Evolutionary conservation across 2,113 vertebrate genomes (phyloP).

Genomic region (Varanus komodoensis): DNA sequence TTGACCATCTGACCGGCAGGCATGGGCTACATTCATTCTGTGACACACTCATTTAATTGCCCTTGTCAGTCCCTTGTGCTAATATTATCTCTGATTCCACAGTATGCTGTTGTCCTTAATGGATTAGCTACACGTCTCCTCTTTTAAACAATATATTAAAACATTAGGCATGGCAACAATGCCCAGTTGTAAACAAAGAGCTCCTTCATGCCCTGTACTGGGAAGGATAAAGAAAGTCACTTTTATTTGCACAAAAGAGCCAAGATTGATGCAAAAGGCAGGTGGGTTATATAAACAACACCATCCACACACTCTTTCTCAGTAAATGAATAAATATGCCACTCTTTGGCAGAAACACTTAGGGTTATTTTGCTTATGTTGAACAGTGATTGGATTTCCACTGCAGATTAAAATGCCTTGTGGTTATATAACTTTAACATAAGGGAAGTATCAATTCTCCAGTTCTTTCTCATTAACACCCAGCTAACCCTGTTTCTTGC

Average conservation of each 20-base stretch:
- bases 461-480: too few relatives aligned
- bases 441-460: too few relatives aligned
- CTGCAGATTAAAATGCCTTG: background rate
- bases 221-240: constrained; percentile 15
- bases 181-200: background rate
- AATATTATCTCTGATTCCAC: constrained; percentile 38
- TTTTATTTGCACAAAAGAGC: constrained; percentile 10
- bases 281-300: background rate
- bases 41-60: constrained; percentile 22
- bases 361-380: background rate
- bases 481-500: too few relatives aligned
- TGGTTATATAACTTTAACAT: background rate
- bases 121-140: constrained; percentile 24
- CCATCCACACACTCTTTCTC: background rate
- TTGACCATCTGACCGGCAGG: background rate
- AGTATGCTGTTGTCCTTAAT: background rate
- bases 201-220: constrained; percentile 22
- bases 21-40: background rate
- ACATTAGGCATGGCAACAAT: background rate
- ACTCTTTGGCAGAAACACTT: background rate
- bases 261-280: background rate
- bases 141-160: constrained; percentile 34
- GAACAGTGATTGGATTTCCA: background rate
- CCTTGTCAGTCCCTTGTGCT: constrained; percentile 34
- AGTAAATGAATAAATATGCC: too few relatives aligned